Evolutionary conservation across 92 coral and sea anemone genomes (phyloP), one percentile per base, ranked within the genome.

Genomic region (Hydrozoanthus gracilis): DNA sequence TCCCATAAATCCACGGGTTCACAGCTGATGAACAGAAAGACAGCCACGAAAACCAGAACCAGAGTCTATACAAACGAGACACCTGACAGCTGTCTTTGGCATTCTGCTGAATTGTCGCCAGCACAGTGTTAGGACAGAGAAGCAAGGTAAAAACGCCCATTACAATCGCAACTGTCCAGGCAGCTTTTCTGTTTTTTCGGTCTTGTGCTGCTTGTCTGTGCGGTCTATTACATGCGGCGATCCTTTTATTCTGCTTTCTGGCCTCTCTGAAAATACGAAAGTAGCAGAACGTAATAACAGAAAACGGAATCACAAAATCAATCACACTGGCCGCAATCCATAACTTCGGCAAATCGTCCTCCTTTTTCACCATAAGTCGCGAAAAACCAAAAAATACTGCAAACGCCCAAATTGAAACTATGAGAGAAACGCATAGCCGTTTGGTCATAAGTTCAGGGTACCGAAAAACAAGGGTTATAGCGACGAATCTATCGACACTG

Each of bases 251-350:
- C 12, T 80, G 85, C 12, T 7, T 8, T 45, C 56, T 64, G 20
- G 85, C 85, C 60, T 47, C 85, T 48, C 17, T 65, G 9, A 80
- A 80, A 8, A 80, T 80, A 6, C 74, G 72, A 48, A 64, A 65
- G 55, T 80, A 80, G 49, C 85, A 80, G 58, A 65, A 65, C 46
- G 10, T 44, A 27, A 80, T 80, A 4, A 80, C 85, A 11, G 73
- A 64, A 65, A 80, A 80, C 75, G 85, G 85, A 64, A 80, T 64
- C 18, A 80, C 85, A 80, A 80, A 80, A 80, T 80, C 73, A 4
- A 80, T 17, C 6, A 80, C 9, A 80, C 73, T 64, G 15, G 85
- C 85, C n/a, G 74, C 85, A 17, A 80, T 80, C 85, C 85, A 80
- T 0, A 80, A 39, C 51, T 48, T 64, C 9, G 85, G 85, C 52